phyloP scores from a whole-genome alignment of 2,888 invertebrate genomes.

The Macaria notata region DNA sequence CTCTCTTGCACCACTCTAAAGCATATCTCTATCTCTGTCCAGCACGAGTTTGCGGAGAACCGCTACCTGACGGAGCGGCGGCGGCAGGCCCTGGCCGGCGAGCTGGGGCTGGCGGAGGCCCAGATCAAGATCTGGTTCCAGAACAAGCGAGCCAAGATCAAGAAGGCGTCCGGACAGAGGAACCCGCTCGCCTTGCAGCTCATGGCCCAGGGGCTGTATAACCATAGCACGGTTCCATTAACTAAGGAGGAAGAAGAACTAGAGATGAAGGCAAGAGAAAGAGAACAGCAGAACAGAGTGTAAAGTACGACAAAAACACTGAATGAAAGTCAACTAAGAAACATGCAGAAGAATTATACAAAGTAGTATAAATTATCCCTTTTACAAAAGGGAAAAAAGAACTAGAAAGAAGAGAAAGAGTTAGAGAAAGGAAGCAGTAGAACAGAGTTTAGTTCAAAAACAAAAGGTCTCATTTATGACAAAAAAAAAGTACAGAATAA shows the following conservation, averaged over 20 bases:
- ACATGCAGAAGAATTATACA: no score
- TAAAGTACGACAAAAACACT: conserved; percentile 23
- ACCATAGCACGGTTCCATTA: conserved; percentile 86
- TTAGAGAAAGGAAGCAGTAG: no score
- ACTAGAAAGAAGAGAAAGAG: no score
- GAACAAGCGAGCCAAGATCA: conserved; percentile 98
- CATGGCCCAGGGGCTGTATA: conserved; percentile 97
- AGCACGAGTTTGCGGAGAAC: conserved; percentile 96
- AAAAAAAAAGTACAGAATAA: no score
- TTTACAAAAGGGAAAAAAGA: no score
- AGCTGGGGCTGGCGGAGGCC: conserved; percentile 96
- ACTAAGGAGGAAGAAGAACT: conserved; percentile 89
- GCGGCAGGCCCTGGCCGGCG: conserved; percentile 94
- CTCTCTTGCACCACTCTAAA: neutral
- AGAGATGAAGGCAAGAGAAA: conserved; percentile 76
- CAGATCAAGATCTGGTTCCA: conserved; percentile 99
- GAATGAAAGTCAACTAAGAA: no score
- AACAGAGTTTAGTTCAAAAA: no score
- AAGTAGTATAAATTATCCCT: no score
- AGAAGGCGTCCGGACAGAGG: conserved; percentile 93
- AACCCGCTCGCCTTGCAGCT: conserved; percentile 94
- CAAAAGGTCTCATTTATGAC: no score
- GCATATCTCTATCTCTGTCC: conserved; percentile 31
- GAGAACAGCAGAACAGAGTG: conserved; percentile 61
- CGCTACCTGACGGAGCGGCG: conserved; percentile 96